Evolutionary conservation across 1,140 invertebrate species (phyloP).

Genomic region (Neodiprion lecontei): DNA sequence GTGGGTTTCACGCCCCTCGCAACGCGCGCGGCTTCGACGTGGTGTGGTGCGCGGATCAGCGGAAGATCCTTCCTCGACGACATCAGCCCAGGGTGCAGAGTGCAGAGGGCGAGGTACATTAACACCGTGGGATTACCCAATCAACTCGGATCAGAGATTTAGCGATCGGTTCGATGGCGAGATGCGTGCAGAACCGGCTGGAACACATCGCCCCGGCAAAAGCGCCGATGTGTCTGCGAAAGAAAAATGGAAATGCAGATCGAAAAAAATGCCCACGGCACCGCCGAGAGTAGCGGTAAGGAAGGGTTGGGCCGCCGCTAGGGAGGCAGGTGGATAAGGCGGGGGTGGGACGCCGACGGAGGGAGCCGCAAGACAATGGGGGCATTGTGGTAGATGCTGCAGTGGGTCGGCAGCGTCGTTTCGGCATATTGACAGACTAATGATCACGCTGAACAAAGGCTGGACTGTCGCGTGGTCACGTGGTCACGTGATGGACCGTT

Average conservation of each 20-base stretch:
- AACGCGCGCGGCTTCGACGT: background rate
- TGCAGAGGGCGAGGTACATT: conserved; percentile 46
- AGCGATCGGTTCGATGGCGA: conserved; percentile 22
- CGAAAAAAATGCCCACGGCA: background rate
- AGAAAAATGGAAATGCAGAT: no score
- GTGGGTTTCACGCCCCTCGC: conserved; percentile 14
- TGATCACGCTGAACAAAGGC: conserved; percentile 60
- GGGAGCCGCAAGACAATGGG: conserved; percentile 25
- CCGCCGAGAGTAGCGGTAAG: background rate
- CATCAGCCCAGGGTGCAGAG: conserved; percentile 29
- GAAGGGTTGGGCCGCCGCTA: conserved; percentile 12
- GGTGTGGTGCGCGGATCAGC: conserved; percentile 44
- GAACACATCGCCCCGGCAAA: background rate
- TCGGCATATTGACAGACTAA: conserved; percentile 63
- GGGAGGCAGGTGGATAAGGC: conserved; percentile 17
- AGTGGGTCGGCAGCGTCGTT: conserved; percentile 51
- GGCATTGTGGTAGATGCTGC: conserved; percentile 25
- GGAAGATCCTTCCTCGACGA: conserved; percentile 49
- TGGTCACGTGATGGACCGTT: conserved; percentile 55
- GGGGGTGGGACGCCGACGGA: background rate
- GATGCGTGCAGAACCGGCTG: background rate
- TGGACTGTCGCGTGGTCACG: conserved; percentile 59
- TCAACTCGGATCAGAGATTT: conserved; percentile 57
- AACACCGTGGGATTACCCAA: conserved; percentile 59
- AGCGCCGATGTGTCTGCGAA: background rate